Evolutionary conservation across 1,140 invertebrate species (phyloP).

Genomic region (Notospermus geniculatus): DNA sequence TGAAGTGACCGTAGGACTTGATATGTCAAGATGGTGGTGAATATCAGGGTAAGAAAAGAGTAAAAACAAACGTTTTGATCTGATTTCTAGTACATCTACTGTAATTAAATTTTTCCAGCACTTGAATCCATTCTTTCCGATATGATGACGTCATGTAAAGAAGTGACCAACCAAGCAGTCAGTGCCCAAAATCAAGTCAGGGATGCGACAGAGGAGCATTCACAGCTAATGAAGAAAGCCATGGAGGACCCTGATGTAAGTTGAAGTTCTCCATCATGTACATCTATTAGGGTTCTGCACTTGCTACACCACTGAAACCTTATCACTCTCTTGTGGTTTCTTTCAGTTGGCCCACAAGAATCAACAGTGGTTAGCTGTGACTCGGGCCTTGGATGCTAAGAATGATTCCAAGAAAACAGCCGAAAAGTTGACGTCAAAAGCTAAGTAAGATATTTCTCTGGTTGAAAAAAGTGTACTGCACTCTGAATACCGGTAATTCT

Average conservation of each 20-base stretch:
- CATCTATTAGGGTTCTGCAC: not conserved
- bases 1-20: no score
- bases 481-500: no score
- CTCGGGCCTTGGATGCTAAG: constrained; percentile 32
- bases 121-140: constrained; percentile 41
- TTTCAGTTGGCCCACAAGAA: constrained; percentile 41
- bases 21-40: no score
- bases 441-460: constrained; percentile 28
- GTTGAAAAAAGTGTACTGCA: no score
- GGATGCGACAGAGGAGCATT: constrained; percentile 38
- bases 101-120: constrained; percentile 27
- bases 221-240: constrained; percentile 44
- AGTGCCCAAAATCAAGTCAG: constrained; percentile 33
- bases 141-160: constrained; percentile 27
- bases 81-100: not conserved
- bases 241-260: constrained; percentile 50
- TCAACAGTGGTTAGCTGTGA: constrained; percentile 42
- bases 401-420: constrained; percentile 25
- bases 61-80: no score
- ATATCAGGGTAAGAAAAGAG: no score
- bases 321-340: constrained; percentile 8
- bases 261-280: no score
- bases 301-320: no score
- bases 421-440: constrained; percentile 24
- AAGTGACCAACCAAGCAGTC: constrained; percentile 24